A percentile compares a stretch with the other conserved stretches of the same genome.
Conservation (phyloP, 2,113 vertebrate species). For the Sus scrofa region T2T-Sscrofa CM000817.6:80755501-80756000, state of each 20-base stretch:
- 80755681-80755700: rapidly evolving
- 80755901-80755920: rapidly evolving
- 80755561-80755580: not conserved
- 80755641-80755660: rapidly evolving
- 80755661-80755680: not conserved
- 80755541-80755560: rapidly evolving
- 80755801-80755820: not conserved
- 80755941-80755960: not conserved
- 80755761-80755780: rapidly evolving
- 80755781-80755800: not conserved
- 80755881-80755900: too few species aligned
- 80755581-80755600: not conserved
- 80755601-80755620: not conserved
- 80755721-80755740: not conserved
- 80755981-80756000: not conserved
- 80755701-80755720: not conserved
- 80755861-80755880: rapidly evolving
- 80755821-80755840: not conserved
- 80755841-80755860: not conserved
- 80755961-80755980: not conserved
- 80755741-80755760: not conserved
- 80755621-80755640: not conserved
- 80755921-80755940: not conserved
- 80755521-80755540: not conserved
- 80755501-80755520: not conserved